Percentiles rank a stretch among this genome's conserved stretches.
phyloP scores from a whole-genome alignment of 2,888 invertebrate species.

The Belgica antarctica region DNA sequence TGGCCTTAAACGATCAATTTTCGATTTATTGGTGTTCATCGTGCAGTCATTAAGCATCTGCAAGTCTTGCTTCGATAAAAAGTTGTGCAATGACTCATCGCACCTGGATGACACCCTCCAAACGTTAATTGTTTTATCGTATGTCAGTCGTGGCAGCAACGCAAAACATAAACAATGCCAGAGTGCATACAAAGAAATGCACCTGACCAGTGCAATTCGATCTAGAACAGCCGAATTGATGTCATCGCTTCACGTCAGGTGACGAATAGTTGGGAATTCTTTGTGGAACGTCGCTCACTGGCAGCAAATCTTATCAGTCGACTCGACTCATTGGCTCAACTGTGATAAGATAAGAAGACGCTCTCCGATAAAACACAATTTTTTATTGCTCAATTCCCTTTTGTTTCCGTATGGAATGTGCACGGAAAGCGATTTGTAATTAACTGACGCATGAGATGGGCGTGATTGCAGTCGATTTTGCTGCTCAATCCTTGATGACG shows the following conservation, averaged over 20 bases:
- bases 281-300: neutral
- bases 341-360: neutral
- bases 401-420: neutral
- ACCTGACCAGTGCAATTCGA: neutral
- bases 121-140: no score
- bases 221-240: neutral
- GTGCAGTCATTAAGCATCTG: no score
- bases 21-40: no score
- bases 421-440: neutral
- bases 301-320: neutral
- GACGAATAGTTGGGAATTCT: slow-evolving; percentile 25
- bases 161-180: neutral
- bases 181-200: neutral
- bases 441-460: neutral
- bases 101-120: slow-evolving; percentile 13
- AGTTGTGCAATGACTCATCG: neutral
- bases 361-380: slow-evolving; percentile 4
- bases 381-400: neutral
- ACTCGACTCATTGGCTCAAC: neutral
- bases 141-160: neutral
- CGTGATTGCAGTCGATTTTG: no score
- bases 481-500: neutral
- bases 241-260: neutral
- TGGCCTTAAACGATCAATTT: no score
- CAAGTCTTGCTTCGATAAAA: no score